These are phyloP conservation scores for Ochropleura leucogaster DNA, from an alignment of 2,888 invertebrate genomes.

Conservation along the genomic window DNA sequence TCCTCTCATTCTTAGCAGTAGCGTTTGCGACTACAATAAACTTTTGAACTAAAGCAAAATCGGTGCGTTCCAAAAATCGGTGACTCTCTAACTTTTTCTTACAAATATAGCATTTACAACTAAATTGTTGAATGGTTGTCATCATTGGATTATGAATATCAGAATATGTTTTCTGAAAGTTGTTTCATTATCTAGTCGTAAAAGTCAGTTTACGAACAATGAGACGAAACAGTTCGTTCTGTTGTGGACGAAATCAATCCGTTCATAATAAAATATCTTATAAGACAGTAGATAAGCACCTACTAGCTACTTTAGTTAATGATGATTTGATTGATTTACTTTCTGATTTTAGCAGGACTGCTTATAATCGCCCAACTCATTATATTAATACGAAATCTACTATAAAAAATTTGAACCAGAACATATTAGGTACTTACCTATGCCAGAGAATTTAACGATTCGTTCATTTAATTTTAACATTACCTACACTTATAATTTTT, in stretches of 20 bases:
- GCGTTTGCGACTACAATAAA: too few relatives aligned
- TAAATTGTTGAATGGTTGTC: background rate
- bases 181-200: background rate
- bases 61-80: too few relatives aligned
- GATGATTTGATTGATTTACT: background rate
- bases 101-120: too few relatives aligned
- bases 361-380: background rate
- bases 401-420: background rate
- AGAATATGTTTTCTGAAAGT: background rate
- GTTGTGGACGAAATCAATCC: conserved; percentile 18
- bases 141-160: background rate
- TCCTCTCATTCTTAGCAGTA: too few relatives aligned
- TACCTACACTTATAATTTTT: background rate
- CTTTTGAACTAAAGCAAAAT: too few relatives aligned
- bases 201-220: background rate
- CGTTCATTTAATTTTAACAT: background rate
- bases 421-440: too few relatives aligned
- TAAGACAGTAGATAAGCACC: background rate
- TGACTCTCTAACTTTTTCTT: too few relatives aligned
- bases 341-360: background rate
- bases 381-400: background rate
- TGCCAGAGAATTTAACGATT: background rate
- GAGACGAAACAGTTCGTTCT: conserved; percentile 10
- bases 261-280: conserved; percentile 3
- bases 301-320: background rate